phyloP scores from a whole-genome alignment of 2,888 invertebrate genomes.

The Antitype chi region DNA sequence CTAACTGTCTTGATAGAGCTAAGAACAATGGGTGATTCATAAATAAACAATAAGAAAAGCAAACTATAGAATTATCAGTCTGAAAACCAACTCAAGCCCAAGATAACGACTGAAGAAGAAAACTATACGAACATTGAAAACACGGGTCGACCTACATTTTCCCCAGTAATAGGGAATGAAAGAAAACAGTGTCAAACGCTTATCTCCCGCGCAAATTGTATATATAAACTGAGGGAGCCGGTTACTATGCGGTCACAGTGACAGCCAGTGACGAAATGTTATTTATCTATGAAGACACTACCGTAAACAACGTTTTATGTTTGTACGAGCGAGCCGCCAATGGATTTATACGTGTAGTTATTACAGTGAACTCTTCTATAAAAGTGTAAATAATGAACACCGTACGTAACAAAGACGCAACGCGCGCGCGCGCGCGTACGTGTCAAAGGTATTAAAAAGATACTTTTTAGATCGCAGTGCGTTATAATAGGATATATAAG shows the following conservation, averaged over 20 bases:
- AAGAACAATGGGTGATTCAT: constrained; percentile 18
- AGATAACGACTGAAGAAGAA: constrained; percentile 35
- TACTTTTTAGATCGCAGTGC: no score
- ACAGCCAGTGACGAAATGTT: constrained; percentile 40
- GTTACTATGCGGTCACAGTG: constrained; percentile 43
- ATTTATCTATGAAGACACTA: constrained; percentile 45
- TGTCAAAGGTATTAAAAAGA: no score
- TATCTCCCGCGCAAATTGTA: constrained; percentile 55
- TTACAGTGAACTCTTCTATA: constrained; percentile 6
- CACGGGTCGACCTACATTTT: constrained; percentile 54
- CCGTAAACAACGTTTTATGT: constrained; percentile 37
- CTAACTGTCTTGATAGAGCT: neutral
- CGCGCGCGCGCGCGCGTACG: no score
- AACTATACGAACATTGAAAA: constrained; percentile 39
- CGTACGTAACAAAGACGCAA: no score
- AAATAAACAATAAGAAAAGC: constrained; percentile 19
- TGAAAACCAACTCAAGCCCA: constrained; percentile 24
- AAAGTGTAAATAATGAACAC: constrained; percentile 9
- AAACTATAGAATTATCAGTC: constrained; percentile 10
- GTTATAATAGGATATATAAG: no score
- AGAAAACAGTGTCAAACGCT: constrained; percentile 54
- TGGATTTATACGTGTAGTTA: constrained; percentile 24
- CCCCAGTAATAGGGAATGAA: constrained; percentile 41
- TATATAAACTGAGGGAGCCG: constrained; percentile 43
- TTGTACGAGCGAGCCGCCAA: constrained; percentile 23